Percentiles rank a stretch among this genome's conserved stretches.
Conservation (phyloP, 2,888 invertebrate genomes). For the Junonia oenone region DNA sequence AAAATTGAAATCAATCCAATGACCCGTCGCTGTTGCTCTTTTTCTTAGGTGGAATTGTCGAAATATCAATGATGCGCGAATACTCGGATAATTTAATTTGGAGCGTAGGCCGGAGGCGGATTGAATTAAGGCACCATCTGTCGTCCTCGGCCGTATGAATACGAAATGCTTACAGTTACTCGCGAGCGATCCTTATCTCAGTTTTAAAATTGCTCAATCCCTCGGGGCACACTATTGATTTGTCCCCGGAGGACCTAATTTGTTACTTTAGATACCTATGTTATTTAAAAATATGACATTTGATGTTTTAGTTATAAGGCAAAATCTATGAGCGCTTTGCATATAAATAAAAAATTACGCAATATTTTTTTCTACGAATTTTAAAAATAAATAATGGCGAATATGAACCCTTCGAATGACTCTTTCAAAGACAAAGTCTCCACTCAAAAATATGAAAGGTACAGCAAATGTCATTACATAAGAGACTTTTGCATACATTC, state of each 20-base stretch:
- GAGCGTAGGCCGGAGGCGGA: slow-evolving; percentile 73
- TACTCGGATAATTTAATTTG: slow-evolving; percentile 75
- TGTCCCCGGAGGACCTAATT: slow-evolving; percentile 68
- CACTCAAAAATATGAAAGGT: slow-evolving; percentile 63
- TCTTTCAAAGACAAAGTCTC: background rate
- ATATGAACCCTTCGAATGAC: background rate
- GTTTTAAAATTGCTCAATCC: slow-evolving; percentile 77
- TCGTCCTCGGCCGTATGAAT: slow-evolving; percentile 73
- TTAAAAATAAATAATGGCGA: background rate
- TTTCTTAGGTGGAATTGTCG: slow-evolving; percentile 62
- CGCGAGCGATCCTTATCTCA: slow-evolving; percentile 74
- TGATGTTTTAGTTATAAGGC: background rate
- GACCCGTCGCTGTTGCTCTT: slow-evolving; percentile 41
- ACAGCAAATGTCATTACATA: slow-evolving; percentile 58
- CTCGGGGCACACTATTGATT: slow-evolving; percentile 69
- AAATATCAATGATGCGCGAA: slow-evolving; percentile 80
- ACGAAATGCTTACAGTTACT: slow-evolving; percentile 70
- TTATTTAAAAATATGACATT: slow-evolving; percentile 53
- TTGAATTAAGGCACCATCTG: slow-evolving; percentile 78
- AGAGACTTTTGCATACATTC: slow-evolving; percentile 53
- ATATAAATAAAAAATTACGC: background rate
- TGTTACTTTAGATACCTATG: slow-evolving; percentile 63
- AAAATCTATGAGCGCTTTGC: slow-evolving; percentile 35
- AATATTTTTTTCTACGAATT: background rate
- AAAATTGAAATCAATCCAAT: slow-evolving; percentile 2